Base-by-base conservation (phyloP, 2,797 vertebrate species). In the Chiroxiphia lanceolata region DNA sequence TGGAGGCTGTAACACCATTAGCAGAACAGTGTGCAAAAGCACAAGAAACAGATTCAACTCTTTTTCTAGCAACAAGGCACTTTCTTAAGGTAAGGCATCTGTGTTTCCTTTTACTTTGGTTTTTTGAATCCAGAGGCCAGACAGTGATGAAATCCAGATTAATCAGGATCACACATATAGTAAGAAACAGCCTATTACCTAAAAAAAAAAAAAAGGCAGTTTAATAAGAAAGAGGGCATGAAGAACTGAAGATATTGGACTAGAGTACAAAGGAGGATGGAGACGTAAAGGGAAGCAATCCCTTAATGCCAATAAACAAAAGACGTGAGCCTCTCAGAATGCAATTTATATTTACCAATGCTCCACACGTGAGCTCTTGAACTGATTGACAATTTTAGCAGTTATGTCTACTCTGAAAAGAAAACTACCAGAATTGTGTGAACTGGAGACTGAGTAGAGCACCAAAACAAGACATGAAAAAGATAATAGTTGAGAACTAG, bases 11-110 rank as follows among this genome's bases (percentile, higher is more conserved):
- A 94, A 99, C 99, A 47, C 99, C 99, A 0, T 97, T 99, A 97
- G 99, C 99, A 26, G 99, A 99, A 89, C 99, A 99, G 82, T 99
- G 99, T 78, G 99, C 99, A 78, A 99, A 99, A 97, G 98, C 98
- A 93, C 99, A 99, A 94, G 99, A 99, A 97, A 99, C 99, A 40
- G 99, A 99, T 92, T 99, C 99, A 48, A 98, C 99, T 3, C 98
- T 99, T 86, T 99, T 99, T 96, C 97, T 99, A 95, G 99, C 99
- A 97, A 99, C 99, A 3, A 98, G 99, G 89, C 99, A 99, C 98
- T 99, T 99, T 97, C 99, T 99, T 77, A 99, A 99, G 99, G 99
- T 99, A 97, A 98, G 96, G 13, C 13, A 29, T 67, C 61, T 69
- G 15, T 4, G 0, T 68, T 89, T 80, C 0, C 0, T 67, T 27